Evolutionary conservation across 2,113 vertebrate genomes (phyloP).

Genomic region (Desmodus rotundus): DNA sequence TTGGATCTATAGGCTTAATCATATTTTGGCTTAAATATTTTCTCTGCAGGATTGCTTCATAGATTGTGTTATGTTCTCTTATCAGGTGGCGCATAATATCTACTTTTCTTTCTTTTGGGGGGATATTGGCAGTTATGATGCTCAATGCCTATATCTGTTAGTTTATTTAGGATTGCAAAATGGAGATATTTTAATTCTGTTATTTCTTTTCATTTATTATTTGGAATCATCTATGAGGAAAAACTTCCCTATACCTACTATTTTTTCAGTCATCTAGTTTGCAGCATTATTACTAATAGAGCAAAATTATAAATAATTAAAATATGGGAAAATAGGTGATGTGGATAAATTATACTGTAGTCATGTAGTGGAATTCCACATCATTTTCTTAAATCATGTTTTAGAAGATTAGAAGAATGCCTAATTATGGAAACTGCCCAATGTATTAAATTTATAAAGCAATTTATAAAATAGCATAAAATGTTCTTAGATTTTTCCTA

Average conservation of each 20-base stretch:
- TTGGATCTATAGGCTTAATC: constrained; percentile 4
- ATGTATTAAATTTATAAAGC: constrained; percentile 39
- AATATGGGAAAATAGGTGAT: constrained; percentile 6
- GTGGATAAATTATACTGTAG: constrained; percentile 27
- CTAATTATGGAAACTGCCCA: constrained; percentile 23
- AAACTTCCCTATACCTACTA: not conserved
- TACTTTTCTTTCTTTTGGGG: constrained; percentile 24
- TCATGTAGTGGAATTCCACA: not conserved
- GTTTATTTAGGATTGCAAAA: constrained; percentile 31
- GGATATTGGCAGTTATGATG: constrained; percentile 20
- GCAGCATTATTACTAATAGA: not conserved
- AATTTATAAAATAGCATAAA: constrained; percentile 24
- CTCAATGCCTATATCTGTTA: not conserved
- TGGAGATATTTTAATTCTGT: not conserved
- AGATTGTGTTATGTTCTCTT: not conserved
- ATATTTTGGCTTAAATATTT: constrained; percentile 15
- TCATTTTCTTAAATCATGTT: constrained; percentile 35
- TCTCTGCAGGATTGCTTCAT: not conserved
- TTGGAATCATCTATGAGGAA: not conserved
- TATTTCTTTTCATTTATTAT: constrained; percentile 5
- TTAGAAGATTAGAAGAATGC: constrained; percentile 50
- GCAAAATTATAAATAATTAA: constrained; percentile 16
- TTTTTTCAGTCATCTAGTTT: constrained; percentile 30
- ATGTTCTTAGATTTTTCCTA: not conserved
- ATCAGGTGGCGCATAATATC: not conserved